Evolutionary conservation across 2,113 vertebrate species (phyloP).

Genomic region (Pantherophis guttatus): DNA sequence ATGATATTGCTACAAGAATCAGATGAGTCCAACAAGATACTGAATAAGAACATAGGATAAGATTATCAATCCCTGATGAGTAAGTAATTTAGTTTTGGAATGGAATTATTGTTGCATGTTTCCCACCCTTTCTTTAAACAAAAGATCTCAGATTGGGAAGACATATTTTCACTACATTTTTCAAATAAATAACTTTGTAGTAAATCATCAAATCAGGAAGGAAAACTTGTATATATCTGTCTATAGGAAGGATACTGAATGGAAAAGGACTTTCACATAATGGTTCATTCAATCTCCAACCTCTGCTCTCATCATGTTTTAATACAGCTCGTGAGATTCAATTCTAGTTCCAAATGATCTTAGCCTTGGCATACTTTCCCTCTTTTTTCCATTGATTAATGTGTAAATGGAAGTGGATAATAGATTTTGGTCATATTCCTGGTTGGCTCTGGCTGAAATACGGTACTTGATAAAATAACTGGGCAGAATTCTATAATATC

Average conservation of each 20-base stretch:
- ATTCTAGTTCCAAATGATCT: background rate
- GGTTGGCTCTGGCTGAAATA: background rate
- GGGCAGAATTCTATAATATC: background rate
- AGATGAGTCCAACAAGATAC: too few relatives aligned
- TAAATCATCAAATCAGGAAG: background rate
- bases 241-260: background rate
- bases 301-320: background rate
- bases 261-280: background rate
- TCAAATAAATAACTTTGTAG: background rate
- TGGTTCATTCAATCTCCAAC: background rate
- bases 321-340: background rate
- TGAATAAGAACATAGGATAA: too few relatives aligned
- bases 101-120: background rate
- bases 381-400: background rate
- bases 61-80: background rate
- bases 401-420: background rate
- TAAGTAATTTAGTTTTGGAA: background rate
- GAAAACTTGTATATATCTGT: background rate
- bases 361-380: background rate
- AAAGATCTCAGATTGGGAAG: background rate
- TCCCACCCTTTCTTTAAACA: background rate
- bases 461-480: background rate
- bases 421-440: background rate
- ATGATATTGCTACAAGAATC: background rate
- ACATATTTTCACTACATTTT: background rate